Conservation (phyloP, 2,113 vertebrate species). For the Shinisaurus crocodilurus region DNA sequence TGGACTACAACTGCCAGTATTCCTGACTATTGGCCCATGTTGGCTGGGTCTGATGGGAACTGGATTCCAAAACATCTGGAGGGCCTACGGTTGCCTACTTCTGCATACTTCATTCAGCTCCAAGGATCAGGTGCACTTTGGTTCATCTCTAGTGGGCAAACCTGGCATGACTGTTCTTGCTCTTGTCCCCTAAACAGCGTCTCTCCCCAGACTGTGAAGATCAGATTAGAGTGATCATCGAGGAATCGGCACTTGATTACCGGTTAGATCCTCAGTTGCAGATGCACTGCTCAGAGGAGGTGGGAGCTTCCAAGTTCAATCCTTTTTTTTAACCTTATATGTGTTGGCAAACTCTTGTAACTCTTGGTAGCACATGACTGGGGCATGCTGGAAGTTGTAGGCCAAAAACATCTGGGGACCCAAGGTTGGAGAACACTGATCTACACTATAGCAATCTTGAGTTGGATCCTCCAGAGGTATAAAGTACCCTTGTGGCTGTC, state of each 20-base stretch:
- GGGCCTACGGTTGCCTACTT: too few species aligned
- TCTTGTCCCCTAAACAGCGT: constrained; percentile 77
- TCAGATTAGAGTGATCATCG: constrained; percentile 94
- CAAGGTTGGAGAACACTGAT: too few species aligned
- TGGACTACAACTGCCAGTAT: too few species aligned
- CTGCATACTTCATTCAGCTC: neutral
- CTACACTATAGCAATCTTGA: neutral
- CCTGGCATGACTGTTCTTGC: neutral
- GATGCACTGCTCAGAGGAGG: constrained; percentile 95
- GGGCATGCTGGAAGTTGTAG: too few species aligned
- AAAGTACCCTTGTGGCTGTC: neutral
- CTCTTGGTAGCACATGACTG: too few species aligned
- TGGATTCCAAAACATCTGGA: too few species aligned
- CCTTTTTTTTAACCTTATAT: neutral
- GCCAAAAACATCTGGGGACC: too few species aligned
- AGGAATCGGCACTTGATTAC: constrained; percentile 96
- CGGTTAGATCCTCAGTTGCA: constrained; percentile 96
- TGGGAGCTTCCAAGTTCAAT: constrained; percentile 56
- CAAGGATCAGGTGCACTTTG: too few species aligned
- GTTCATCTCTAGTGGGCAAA: neutral
- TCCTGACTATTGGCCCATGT: too few species aligned
- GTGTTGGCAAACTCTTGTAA: neutral
- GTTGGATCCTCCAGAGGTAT: neutral
- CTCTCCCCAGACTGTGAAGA: constrained; percentile 96
- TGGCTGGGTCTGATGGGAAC: too few species aligned